Percentiles rank a stretch among this genome's conserved stretches.
Evolutionary conservation across 2,888 invertebrate genomes (phyloP).

Genomic region (Drosophila aldrichi): DNA sequence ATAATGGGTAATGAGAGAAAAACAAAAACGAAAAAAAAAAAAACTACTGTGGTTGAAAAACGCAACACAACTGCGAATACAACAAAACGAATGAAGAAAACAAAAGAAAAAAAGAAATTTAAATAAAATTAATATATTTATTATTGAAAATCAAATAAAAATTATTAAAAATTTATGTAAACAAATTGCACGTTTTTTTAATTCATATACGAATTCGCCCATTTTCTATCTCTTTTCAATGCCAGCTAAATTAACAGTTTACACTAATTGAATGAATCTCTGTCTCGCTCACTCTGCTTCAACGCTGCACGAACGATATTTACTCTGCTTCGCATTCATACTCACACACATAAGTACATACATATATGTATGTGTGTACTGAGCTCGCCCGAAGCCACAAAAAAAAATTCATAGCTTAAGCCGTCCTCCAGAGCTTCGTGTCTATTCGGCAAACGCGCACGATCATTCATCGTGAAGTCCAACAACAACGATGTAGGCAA

Average conservation of each 20-base stretch:
- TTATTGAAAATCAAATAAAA: constrained; percentile 77
- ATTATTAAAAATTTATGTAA: constrained; percentile 74
- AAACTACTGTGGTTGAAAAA: constrained; percentile 26
- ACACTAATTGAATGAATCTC: neutral
- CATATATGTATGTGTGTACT: neutral
- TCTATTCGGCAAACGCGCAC: neutral
- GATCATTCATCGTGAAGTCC: neutral
- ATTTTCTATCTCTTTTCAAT: neutral
- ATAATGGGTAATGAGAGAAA: constrained; percentile 23
- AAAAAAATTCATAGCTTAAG: neutral
- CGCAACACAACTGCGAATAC: constrained; percentile 22
- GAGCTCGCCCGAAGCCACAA: neutral
- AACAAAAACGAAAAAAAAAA: neutral
- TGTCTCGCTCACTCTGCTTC: neutral
- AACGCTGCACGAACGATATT: neutral
- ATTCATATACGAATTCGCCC: neutral
- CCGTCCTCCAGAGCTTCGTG: neutral
- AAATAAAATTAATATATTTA: constrained; percentile 75
- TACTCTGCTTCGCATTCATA: neutral
- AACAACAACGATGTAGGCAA: neutral
- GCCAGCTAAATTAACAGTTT: neutral
- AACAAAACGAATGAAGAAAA: constrained; percentile 36
- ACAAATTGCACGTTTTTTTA: constrained; percentile 38
- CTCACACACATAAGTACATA: neutral
- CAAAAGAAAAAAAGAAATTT: constrained; percentile 33